phyloP scores from a whole-genome alignment of 2,113 vertebrate species.

The Anser brachyrhynchus region DNA sequence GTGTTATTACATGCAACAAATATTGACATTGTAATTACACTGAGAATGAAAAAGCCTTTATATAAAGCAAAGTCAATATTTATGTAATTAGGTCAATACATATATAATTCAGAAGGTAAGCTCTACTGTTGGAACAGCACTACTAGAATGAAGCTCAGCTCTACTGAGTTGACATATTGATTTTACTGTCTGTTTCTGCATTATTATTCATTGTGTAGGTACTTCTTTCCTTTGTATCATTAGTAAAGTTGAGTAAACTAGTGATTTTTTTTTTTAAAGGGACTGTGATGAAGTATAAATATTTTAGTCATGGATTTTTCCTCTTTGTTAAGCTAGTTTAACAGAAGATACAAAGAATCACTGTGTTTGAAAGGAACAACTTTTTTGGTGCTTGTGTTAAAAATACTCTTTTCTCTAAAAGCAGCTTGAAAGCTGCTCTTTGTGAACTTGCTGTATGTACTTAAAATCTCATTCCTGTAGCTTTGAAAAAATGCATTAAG shows the following conservation, averaged over 20 bases:
- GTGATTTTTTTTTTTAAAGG: neutral
- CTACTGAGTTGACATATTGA: constrained; percentile 70
- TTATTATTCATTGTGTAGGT: constrained; percentile 70
- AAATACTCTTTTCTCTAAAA: constrained; percentile 14
- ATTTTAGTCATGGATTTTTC: constrained; percentile 44
- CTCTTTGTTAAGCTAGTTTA: constrained; percentile 30
- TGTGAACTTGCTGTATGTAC: constrained; percentile 4
- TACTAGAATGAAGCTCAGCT: constrained; percentile 53
- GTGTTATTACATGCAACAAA: constrained; percentile 68
- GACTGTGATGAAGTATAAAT: neutral
- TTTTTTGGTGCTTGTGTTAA: neutral
- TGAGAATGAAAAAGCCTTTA: constrained; percentile 64
- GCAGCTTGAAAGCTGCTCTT: neutral
- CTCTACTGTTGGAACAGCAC: constrained; percentile 26
- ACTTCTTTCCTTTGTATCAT: constrained; percentile 55
- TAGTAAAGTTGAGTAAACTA: constrained; percentile 64
- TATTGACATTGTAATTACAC: constrained; percentile 81
- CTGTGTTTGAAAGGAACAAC: neutral
- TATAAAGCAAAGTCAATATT: constrained; percentile 79
- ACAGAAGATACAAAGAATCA: neutral
- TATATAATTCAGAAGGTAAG: constrained; percentile 76
- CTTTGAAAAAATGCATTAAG: constrained; percentile 19
- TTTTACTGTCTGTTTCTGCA: constrained; percentile 63
- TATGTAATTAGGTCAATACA: constrained; percentile 79
- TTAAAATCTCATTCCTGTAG: constrained; percentile 28